Evolutionary conservation across 2,113 vertebrate genomes (phyloP).

Genomic region (Aspidoscelis tigris): DNA sequence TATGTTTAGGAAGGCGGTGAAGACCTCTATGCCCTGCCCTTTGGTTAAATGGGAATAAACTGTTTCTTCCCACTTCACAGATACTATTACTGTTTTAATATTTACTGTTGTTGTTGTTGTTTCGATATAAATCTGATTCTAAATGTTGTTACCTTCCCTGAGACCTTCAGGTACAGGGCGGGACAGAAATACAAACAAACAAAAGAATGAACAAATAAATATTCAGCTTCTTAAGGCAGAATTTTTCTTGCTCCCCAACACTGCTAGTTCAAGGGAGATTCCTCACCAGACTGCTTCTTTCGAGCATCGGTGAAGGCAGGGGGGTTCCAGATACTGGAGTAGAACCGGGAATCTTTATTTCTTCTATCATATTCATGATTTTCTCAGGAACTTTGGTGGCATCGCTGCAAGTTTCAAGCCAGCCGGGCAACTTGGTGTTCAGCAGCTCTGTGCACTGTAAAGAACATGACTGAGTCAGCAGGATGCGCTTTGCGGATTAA

Average conservation of each 20-base stretch:
- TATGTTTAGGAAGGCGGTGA: no score
- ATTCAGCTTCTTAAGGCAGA: not conserved
- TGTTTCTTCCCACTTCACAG: no score
- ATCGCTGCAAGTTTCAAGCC: constrained; percentile 93
- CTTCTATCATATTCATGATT: constrained; percentile 87
- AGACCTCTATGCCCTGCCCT: no score
- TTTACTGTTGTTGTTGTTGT: no score
- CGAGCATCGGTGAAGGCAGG: constrained; percentile 79
- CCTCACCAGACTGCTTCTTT: constrained; percentile 80
- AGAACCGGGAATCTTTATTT: constrained; percentile 74
- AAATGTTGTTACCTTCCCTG: no score
- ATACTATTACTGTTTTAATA: no score
- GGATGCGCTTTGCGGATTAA: fast-evolving
- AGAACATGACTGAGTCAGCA: constrained; percentile 9
- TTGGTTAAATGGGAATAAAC: no score
- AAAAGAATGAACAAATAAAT: no score
- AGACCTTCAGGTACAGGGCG: no score
- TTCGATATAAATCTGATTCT: no score
- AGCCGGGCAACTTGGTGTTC: constrained; percentile 82
- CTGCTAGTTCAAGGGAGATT: fast-evolving
- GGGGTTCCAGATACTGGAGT: constrained; percentile 79
- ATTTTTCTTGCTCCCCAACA: no score
- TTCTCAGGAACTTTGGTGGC: constrained; percentile 90
- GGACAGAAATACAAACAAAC: no score
- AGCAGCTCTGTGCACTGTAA: constrained; percentile 89